Conservation (phyloP, 2,888 invertebrate species). For the Agelastica alni region DNA sequence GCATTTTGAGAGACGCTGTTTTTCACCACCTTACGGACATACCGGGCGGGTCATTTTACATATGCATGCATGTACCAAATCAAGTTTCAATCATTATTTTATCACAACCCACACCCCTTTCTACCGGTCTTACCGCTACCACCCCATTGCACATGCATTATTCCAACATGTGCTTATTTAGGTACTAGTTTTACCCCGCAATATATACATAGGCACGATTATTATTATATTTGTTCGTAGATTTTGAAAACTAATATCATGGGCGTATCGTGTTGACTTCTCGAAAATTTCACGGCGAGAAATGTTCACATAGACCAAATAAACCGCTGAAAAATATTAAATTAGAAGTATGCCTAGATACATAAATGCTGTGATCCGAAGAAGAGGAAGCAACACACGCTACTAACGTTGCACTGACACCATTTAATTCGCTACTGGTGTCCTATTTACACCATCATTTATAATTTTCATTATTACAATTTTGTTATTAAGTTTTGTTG, state of each 20-base stretch:
- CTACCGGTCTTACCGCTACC: constrained; percentile 34
- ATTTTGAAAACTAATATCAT: background rate
- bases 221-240: constrained; percentile 35
- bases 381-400: too few species aligned
- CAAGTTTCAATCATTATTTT: constrained; percentile 45
- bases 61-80: constrained; percentile 41
- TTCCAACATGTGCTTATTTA: constrained; percentile 29
- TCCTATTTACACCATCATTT: too few species aligned
- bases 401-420: too few species aligned
- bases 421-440: too few species aligned
- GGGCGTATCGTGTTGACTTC: too few species aligned
- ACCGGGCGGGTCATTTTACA: constrained; percentile 41
- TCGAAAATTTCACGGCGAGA: too few species aligned
- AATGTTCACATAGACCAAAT: too few species aligned
- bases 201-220: constrained; percentile 22
- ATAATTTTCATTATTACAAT: too few species aligned
- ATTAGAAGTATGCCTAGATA: too few species aligned
- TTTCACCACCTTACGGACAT: constrained; percentile 35
- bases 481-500: too few species aligned
- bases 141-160: constrained; percentile 39
- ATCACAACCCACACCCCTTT: constrained; percentile 43
- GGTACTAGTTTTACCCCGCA: constrained; percentile 30
- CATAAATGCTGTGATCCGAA: too few species aligned
- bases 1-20: constrained; percentile 31
- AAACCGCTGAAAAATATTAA: too few species aligned